Evolutionary conservation across 2,797 vertebrate genomes (phyloP), one percentile per base, ranked within the genome.

Genomic region (Coccyzus lansbergi): DNA sequence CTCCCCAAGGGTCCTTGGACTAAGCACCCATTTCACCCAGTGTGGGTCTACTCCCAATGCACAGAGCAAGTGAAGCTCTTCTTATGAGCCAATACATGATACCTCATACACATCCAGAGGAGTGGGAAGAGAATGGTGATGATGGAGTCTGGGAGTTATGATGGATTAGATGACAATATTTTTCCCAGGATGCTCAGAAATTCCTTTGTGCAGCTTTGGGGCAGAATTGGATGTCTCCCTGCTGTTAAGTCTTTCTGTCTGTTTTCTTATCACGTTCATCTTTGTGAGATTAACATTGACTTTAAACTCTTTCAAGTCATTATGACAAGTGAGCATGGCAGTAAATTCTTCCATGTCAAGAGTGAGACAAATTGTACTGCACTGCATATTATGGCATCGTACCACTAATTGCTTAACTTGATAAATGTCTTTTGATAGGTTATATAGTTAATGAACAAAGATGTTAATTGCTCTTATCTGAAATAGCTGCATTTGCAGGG

Each of bases 391-490:
- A 53, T 70, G 52, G 60, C 2, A 1, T 76, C 79, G 67, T 90
- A 53, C 52, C 93, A 20, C 70, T 93, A 95, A 92, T 79, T 90
- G 76, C 83, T 88, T 85, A 81, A 92, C 89, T 96, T 95, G 89
- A 97, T 94, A 53, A 95, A 95, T 88, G 92, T 63, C 83, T 93
- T 86, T 85, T 91, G 80, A 81, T 94, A 86, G 74, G 76, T 53
- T 94, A 88, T 93, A 65, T 83, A 74, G 56, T 88, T 96, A 95
- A 91, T 83, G 74, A 95, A 77, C 86, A 93, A 79, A 93, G 91
- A 93, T 96, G 89, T 88, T 95, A 95, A 95, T 94, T 94, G 83
- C 83, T 62, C 83, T 95, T 96, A 94, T 93, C 93, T 95, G 83
- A 94, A 94, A 77, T 84, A 90, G 62, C 88, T 93, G 10, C 59